phyloP scores from a whole-genome alignment of 1,140 invertebrate species.

The Drosophila albomicans region DNA sequence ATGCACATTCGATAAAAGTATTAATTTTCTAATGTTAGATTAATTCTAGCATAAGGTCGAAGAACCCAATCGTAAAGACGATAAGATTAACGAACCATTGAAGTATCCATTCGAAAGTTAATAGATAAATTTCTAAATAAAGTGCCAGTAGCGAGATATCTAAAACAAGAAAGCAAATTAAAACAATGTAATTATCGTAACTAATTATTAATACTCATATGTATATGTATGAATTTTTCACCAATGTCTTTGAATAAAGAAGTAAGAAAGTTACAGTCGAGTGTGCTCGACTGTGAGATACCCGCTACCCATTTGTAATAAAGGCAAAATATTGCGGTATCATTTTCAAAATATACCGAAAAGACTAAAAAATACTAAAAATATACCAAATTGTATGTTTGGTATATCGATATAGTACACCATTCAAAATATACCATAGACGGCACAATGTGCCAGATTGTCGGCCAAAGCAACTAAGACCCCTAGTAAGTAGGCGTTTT shows the following conservation, averaged over 20 bases:
- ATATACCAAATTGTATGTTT: too few relatives aligned
- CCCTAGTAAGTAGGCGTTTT: too few relatives aligned
- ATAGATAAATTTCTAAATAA: conserved; percentile 34
- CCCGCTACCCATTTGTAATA: too few relatives aligned
- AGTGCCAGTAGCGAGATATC: conserved; percentile 40
- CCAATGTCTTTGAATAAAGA: neutral
- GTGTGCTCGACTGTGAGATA: too few relatives aligned
- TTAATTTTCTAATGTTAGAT: conserved; percentile 37
- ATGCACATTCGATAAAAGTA: conserved; percentile 4
- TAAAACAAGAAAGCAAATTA: conserved; percentile 15
- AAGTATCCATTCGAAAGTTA: conserved; percentile 43
- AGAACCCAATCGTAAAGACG: conserved; percentile 81
- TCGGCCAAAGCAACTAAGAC: too few relatives aligned
- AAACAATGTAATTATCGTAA: neutral
- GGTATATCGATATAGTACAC: too few relatives aligned
- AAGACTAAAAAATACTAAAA: too few relatives aligned
- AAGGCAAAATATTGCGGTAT: too few relatives aligned
- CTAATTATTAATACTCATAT: neutral
- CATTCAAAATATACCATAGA: too few relatives aligned
- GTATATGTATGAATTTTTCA: neutral
- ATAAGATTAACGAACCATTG: conserved; percentile 84
- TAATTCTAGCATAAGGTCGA: conserved; percentile 73
- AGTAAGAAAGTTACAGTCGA: too few relatives aligned
- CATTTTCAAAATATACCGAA: too few relatives aligned
- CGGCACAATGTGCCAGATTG: too few relatives aligned